phyloP scores from a whole-genome alignment of 2,797 vertebrate species.

The Chaetophractus vellerosus region DNA sequence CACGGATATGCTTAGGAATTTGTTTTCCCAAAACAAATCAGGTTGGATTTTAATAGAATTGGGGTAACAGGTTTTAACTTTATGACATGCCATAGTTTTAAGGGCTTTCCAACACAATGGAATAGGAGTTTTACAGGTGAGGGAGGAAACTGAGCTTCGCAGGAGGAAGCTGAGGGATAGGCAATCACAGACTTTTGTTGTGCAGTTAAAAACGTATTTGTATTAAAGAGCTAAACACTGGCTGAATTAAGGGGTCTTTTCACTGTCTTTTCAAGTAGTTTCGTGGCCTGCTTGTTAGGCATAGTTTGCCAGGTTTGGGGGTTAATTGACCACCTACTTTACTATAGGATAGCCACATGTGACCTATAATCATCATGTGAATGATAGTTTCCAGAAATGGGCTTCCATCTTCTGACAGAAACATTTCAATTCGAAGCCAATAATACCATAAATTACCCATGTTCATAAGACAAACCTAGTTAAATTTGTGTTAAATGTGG shows the following conservation, averaged over 20 bases:
- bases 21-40: slow-evolving; percentile 50
- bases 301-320: not conserved
- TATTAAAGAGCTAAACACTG: slow-evolving; percentile 15
- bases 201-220: not conserved
- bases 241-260: not conserved
- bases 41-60: slow-evolving; percentile 12
- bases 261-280: slow-evolving; percentile 20
- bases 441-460: slow-evolving; percentile 52
- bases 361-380: slow-evolving; percentile 53
- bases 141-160: not conserved
- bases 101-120: not conserved
- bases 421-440: slow-evolving; percentile 33
- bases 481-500: slow-evolving; percentile 14
- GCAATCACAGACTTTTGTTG: not conserved
- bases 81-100: slow-evolving; percentile 2
- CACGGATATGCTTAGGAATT: not conserved
- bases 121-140: not conserved
- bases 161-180: not conserved
- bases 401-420: slow-evolving; percentile 35
- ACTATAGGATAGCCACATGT: not conserved
- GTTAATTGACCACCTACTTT: slow-evolving; percentile 25
- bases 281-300: not conserved
- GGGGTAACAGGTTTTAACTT: slow-evolving; percentile 22
- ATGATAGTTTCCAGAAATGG: slow-evolving; percentile 64
- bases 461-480: slow-evolving; percentile 8